phyloP scores from a whole-genome alignment of 2,113 vertebrate genomes.

The Gopherus flavomarginatus region DNA sequence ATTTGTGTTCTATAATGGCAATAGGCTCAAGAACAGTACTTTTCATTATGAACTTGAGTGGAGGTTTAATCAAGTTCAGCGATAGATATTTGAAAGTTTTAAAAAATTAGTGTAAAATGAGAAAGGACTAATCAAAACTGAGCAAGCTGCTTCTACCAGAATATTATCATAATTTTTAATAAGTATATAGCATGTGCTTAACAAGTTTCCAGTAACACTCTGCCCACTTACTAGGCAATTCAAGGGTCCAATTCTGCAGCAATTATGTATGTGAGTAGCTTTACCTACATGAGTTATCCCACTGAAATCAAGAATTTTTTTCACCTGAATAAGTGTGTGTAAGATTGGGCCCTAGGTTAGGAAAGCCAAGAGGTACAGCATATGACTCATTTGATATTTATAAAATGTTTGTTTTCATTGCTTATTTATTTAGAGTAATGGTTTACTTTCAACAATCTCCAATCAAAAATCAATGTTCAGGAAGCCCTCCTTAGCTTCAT shows the following conservation, averaged over 20 bases:
- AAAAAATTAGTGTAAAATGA: background rate
- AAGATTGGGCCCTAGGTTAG: background rate
- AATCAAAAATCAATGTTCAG: no score
- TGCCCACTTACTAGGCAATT: background rate
- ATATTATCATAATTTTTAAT: background rate
- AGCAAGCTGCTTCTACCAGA: slow-evolving; percentile 3
- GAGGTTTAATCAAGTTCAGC: background rate
- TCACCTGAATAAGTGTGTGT: background rate
- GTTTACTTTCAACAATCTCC: background rate
- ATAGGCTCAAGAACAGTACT: background rate
- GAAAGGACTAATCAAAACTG: background rate
- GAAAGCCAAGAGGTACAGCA: background rate
- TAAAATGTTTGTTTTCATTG: background rate
- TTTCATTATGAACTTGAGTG: background rate
- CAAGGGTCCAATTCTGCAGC: background rate
- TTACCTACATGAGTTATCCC: background rate
- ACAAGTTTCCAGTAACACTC: background rate
- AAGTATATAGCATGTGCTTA: background rate
- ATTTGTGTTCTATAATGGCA: background rate
- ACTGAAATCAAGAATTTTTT: background rate
- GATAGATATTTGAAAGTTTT: background rate
- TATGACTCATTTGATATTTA: background rate
- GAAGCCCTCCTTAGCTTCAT: no score
- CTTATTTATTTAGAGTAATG: background rate
- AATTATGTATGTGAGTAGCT: background rate